Base-by-base conservation (phyloP, 2,888 invertebrate genomes). In the Schrankia costaestrigalis region DNA sequence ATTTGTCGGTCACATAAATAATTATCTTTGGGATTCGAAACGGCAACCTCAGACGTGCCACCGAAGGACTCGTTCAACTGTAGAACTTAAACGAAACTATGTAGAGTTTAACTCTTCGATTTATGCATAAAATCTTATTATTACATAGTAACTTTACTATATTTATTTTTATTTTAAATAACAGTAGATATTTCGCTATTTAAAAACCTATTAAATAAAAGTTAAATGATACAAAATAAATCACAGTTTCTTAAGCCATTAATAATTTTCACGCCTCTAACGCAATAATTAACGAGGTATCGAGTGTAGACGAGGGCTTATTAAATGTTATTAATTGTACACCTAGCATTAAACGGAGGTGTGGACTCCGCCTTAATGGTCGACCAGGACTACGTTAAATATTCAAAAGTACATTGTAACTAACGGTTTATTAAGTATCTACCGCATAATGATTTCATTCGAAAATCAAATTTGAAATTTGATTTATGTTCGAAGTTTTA, bases 281-380 rank as follows among this genome's bases (percentile, higher is more conserved):
- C 41, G 31, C 31, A 15, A 31, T 41, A 34, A 33, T 46, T 32
- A 36, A 21, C 13, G 3, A 30, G 10, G 30, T 18, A 18, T 12
- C 18, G 11, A 18, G 13, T 31, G 30, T 21, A 9, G 27, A 34
- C 37, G 36, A 40, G 28, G 25, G 6, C 35, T 45, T 31, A 43
- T 48, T 46, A 43, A 30, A 11, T 28, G 6, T 56, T 37, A 46
- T 53, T 50, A 54, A 39, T 56, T 42, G 10, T 51, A 61, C 55
- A 47, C 57, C 36, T 49, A 32, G 21, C 11, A 30, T 31, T 41
- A 31, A 26, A 24, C 38, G 35, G 14, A 29, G 32, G 45, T 40
- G 49, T 37, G 30, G 22, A 27, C 11, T 29, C 41, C 57, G 50
- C 59, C 63, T 32, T 59, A 49, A 60, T 56, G 17, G 26, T 34